These are phyloP conservation scores for Gryllus longicercus DNA, from an alignment of 2,888 invertebrate genomes.

Conservation along the genomic window DNA sequence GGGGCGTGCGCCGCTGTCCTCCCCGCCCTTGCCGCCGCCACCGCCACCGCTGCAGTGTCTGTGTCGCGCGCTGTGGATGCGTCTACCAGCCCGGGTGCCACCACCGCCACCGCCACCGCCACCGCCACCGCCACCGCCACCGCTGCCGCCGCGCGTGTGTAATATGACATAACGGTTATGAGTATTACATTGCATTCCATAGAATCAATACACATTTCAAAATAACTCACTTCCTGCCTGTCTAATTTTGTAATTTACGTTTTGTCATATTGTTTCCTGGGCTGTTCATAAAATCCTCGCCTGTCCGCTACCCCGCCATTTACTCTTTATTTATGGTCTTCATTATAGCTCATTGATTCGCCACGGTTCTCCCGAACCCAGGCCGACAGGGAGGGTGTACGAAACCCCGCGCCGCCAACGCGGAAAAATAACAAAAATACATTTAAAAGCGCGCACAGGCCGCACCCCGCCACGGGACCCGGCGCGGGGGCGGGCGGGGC, in stretches of 20 bases:
- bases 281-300: slow-evolving; percentile 44
- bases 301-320: slow-evolving; percentile 42
- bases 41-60: slow-evolving; percentile 25
- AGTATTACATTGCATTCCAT: slow-evolving; percentile 37
- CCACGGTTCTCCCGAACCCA: slow-evolving; percentile 33
- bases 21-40: too few species aligned
- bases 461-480: background rate
- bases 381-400: background rate
- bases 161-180: slow-evolving; percentile 37
- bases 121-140: background rate
- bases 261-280: slow-evolving; percentile 45
- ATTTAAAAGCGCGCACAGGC: slow-evolving; percentile 18
- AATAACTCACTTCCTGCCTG: slow-evolving; percentile 38
- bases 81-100: background rate
- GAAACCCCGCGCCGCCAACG: background rate
- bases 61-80: slow-evolving; percentile 20
- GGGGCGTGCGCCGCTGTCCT: background rate
- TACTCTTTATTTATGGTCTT: slow-evolving; percentile 47
- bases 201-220: slow-evolving; percentile 38
- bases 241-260: slow-evolving; percentile 44
- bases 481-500: background rate
- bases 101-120: slow-evolving; percentile 6
- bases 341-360: slow-evolving; percentile 49
- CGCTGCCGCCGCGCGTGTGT: slow-evolving; percentile 21
- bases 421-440: slow-evolving; percentile 26